Base-by-base conservation (phyloP, 1,140 invertebrate species). In the Leptinotarsa undecemlineata region DNA sequence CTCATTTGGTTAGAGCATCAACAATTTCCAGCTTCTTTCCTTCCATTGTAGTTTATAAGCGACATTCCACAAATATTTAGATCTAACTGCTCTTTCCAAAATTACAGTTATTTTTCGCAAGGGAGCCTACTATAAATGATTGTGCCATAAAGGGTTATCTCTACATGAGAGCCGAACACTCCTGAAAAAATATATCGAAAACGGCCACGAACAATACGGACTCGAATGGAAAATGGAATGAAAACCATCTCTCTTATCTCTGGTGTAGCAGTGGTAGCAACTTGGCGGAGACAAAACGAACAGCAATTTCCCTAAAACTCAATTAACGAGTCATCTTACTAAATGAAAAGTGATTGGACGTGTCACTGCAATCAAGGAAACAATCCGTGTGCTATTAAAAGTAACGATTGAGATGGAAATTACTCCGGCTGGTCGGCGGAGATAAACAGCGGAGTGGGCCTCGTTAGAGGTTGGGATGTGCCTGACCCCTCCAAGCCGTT, bases 321-420 rank as follows among this genome's bases (percentile, higher is more conserved):
- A 83, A 84, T 84, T 84, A 83, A 84, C 81, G 79, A 82, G 71
- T 79, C 82, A 80, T 81, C 82, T 84, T 83, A 82, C 82, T 82
- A 83, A 83, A 83, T 83, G 82, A 83, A 84, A 82, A 82, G 82
- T 83, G 82, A 84, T 84, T 80, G 81, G 82, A 83, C 81, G 80
- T 82, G 81, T 84, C 82, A 80, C 80, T 80, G 82, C 81, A 84
- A 84, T 84, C 82, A 82, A 82, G 81, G 81, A 84, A 83, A 84
- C 81, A 84, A 84, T 84, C 81, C 75, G 82, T 69, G 72, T 72
- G 77, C 81, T 78, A 83, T 84, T 84, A 84, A 84, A 84, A 84
- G 82, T 84, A 81, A 81, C 82, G 82, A 84, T 84, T 84, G 82
- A 84, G 82, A 84, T 84, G 82, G 82, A 84, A 84, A 84, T 84